Percentiles rank a stretch among this genome's conserved stretches.
These are phyloP conservation scores for Arctia plantaginis DNA, from an alignment of 2,888 invertebrate genomes.

Conservation along the genomic window DNA sequence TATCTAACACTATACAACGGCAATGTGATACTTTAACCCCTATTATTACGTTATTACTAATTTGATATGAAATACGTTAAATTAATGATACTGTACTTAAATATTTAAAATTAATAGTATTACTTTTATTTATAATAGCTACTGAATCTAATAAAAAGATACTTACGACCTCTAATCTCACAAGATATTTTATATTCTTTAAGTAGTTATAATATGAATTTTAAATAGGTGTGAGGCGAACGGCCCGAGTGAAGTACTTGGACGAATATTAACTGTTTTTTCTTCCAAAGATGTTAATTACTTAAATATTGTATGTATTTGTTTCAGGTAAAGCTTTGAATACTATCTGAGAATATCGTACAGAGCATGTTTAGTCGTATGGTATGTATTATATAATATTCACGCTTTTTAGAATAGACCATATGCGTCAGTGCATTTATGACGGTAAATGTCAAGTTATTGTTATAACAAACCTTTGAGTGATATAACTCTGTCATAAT, in stretches of 20 bases:
- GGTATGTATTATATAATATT: slow-evolving; percentile 12
- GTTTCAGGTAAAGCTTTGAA: slow-evolving; percentile 61
- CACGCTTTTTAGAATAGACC: not conserved
- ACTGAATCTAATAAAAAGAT: not conserved
- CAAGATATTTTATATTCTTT: not conserved
- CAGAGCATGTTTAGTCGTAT: not conserved
- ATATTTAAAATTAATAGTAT: not conserved
- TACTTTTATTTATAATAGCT: not conserved
- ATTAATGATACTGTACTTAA: not conserved
- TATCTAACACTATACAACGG: too few relatives aligned
- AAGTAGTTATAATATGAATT: slow-evolving; percentile 52
- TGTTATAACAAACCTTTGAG: too few relatives aligned
- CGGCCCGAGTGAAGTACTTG: slow-evolving; percentile 64
- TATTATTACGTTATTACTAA: not conserved
- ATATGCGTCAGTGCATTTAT: not conserved
- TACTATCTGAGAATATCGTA: slow-evolving; percentile 11
- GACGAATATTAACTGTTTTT: slow-evolving; percentile 65
- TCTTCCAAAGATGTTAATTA: slow-evolving; percentile 43
- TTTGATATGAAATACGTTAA: not conserved
- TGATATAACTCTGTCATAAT: not conserved
- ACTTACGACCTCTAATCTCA: not conserved
- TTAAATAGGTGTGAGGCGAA: slow-evolving; percentile 55
- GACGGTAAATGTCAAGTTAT: not conserved
- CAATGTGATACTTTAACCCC: too few relatives aligned
- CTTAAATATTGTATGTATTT: slow-evolving; percentile 44